These are phyloP conservation scores for Embidobia sp. DNA, from an alignment of 2,888 invertebrate species.

Conservation along the genomic window DNA sequence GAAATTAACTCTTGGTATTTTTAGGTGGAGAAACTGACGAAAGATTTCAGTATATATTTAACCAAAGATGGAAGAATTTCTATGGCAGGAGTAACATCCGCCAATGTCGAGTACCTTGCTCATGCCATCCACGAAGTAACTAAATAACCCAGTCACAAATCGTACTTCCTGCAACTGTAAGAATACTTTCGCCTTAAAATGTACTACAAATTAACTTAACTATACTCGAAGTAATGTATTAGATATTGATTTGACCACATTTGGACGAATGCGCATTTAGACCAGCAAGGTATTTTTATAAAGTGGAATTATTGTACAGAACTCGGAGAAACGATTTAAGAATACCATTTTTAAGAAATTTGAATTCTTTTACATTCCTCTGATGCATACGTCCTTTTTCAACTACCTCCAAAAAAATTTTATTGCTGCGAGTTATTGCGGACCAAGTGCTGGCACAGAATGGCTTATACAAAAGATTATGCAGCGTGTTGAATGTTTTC, in stretches of 20 bases:
- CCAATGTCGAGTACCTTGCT: conserved; percentile 97
- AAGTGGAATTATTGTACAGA: conserved; percentile 11
- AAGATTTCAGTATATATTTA: conserved; percentile 95
- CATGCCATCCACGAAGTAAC: conserved; percentile 96
- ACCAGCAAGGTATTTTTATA: conserved; percentile 41
- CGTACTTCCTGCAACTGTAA: conserved; percentile 8
- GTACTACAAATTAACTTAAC: conserved; percentile 16
- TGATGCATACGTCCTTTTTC: conserved; percentile 18
- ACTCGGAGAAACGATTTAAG: not conserved
- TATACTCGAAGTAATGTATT: conserved; percentile 6
- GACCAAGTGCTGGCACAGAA: conserved; percentile 32
- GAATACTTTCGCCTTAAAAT: conserved; percentile 23
- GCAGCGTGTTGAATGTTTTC: too few species aligned
- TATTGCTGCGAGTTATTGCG: conserved; percentile 5
- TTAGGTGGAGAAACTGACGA: conserved; percentile 92
- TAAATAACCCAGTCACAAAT: conserved; percentile 82
- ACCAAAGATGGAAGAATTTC: conserved; percentile 99
- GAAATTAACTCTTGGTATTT: conserved; percentile 72
- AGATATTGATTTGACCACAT: conserved; percentile 14
- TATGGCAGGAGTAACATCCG: conserved; percentile 96
- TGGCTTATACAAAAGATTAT: conserved; percentile 11
- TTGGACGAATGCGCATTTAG: conserved; percentile 25
- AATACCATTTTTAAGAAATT: conserved; percentile 7
- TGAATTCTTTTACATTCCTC: conserved; percentile 43
- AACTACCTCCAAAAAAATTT: conserved; percentile 31